Percentiles rank a stretch among this genome's conserved stretches.
These are phyloP conservation scores for Tortricodes alternella DNA, from an alignment of 2,888 invertebrate species.

Conservation along the genomic window DNA sequence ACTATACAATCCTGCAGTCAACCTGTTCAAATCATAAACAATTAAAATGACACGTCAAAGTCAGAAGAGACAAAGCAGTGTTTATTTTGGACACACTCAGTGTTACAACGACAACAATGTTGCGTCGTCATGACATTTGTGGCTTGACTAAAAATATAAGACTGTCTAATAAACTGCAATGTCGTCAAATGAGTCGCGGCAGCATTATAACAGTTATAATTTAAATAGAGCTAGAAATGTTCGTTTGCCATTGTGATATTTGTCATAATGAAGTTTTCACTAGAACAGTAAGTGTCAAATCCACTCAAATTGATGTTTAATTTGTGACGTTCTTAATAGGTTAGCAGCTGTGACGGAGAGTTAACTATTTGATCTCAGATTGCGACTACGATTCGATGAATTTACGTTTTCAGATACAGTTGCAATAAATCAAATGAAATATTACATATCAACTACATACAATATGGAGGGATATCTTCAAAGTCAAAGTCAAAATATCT, in stretches of 20 bases:
- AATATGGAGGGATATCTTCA: no score
- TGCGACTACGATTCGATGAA: no score
- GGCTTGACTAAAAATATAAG: conserved; percentile 1
- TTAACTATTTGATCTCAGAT: no score
- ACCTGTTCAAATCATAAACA: not conserved
- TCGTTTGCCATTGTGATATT: not conserved
- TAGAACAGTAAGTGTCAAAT: no score
- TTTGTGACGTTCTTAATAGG: no score
- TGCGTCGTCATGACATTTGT: not conserved
- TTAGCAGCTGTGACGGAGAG: no score
- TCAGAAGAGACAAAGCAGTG: conserved; percentile 11
- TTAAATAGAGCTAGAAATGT: not conserved
- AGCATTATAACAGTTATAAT: not conserved
- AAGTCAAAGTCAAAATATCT: no score
- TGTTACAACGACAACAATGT: not conserved
- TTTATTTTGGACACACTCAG: conserved; percentile 4
- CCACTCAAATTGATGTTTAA: no score
- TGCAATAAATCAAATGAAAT: no score
- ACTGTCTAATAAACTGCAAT: not conserved
- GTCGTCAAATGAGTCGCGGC: not conserved
- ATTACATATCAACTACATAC: no score
- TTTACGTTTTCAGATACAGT: no score
- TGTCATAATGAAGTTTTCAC: not conserved
- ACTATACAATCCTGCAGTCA: no score
- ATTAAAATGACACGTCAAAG: not conserved